These are phyloP conservation scores for Labroides dimidiatus DNA, from an alignment of 2,797 vertebrate species.

Conservation along the genomic window DNA sequence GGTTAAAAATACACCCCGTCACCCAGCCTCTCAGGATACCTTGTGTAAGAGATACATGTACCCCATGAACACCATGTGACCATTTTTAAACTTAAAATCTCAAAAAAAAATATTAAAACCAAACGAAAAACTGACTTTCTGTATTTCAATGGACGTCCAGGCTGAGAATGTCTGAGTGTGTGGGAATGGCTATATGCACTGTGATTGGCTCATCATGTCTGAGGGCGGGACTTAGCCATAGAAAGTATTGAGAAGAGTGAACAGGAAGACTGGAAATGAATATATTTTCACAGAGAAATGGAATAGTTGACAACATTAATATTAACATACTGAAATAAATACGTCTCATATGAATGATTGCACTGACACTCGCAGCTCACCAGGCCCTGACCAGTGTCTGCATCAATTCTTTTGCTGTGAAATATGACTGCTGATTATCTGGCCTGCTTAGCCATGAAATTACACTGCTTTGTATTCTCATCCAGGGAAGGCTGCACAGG, in stretches of 20 bases:
- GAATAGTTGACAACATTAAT: constrained; percentile 11
- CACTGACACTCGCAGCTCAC: constrained; percentile 54
- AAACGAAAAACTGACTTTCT: no score
- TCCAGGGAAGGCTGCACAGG: constrained; percentile 26
- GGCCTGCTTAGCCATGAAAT: constrained; percentile 79
- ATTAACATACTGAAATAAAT: constrained; percentile 7
- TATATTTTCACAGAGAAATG: constrained; percentile 7
- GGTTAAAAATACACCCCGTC: no score
- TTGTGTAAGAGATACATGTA: no score
- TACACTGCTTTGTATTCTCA: constrained; percentile 72
- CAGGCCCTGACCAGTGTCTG: constrained; percentile 58
- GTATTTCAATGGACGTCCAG: no score
- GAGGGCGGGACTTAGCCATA: no score
- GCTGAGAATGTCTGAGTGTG: no score
- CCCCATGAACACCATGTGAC: no score
- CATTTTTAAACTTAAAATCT: no score
- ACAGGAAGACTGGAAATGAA: not conserved
- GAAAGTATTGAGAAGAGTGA: not conserved
- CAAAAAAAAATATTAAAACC: no score
- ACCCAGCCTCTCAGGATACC: no score
- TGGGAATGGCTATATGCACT: no score
- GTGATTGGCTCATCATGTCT: no score
- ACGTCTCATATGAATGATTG: constrained; percentile 57
- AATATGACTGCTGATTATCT: constrained; percentile 78
- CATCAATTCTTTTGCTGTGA: constrained; percentile 57